Percentiles rank a stretch among this genome's conserved stretches.
These are phyloP conservation scores for Bombycilla garrulus DNA, from an alignment of 2,113 vertebrate species.

Conservation along the genomic window DNA sequence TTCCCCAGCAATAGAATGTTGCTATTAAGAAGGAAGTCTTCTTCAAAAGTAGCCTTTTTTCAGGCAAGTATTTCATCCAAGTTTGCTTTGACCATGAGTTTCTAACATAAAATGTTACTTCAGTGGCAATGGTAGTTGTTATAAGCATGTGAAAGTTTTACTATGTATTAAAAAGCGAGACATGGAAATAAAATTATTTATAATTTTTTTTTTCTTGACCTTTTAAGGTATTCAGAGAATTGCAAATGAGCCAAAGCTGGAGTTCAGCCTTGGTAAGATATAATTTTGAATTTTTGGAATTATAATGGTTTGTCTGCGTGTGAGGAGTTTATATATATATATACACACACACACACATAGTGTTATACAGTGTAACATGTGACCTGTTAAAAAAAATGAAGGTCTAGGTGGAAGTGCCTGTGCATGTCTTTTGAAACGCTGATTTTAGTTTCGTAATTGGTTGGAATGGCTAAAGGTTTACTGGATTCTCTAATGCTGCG, in stretches of 20 bases:
- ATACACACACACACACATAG: too few species aligned
- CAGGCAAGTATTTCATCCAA: not conserved
- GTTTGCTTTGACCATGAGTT: not conserved
- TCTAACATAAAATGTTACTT: not conserved
- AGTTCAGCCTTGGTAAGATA: conserved; percentile 82
- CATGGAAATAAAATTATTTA: not conserved
- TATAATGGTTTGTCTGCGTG: not conserved
- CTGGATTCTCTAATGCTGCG: not conserved
- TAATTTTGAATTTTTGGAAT: not conserved
- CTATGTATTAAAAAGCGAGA: not conserved
- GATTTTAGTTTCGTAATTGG: not conserved
- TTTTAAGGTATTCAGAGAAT: conserved; percentile 75
- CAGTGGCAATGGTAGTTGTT: not conserved
- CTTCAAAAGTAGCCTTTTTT: not conserved
- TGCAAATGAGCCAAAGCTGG: conserved; percentile 76
- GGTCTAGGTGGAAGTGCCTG: not conserved
- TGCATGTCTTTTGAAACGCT: not conserved
- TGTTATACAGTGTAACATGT: not conserved
- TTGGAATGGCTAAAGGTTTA: not conserved
- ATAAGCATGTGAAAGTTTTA: not conserved
- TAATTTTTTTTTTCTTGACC: not conserved
- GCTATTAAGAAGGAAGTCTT: not conserved
- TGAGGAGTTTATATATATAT: not conserved
- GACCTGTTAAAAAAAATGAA: not conserved
- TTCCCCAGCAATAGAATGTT: not conserved